Base-by-base conservation (phyloP, 2,888 invertebrate species). In the Elmis aenea region DNA sequence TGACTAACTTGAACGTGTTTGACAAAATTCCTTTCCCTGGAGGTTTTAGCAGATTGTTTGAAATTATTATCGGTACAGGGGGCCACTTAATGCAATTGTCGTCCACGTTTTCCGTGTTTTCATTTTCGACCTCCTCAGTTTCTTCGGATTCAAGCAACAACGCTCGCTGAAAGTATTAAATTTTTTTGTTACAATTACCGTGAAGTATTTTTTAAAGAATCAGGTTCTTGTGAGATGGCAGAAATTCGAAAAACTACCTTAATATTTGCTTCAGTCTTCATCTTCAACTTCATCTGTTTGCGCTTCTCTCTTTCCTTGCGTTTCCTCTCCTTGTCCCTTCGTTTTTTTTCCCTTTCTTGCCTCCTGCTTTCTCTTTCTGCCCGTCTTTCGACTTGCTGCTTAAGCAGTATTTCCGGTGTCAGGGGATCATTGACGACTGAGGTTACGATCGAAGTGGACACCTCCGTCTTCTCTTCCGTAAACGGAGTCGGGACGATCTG, bases 21-120 rank as follows among this genome's bases (percentile, higher is more conserved):
- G 70, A 67, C 21, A 79, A 63, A 40, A 79, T 79, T 30, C 79
- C 76, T 50, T 73, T 75, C 9, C 70, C 67, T 6, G 73, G 70
- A 1, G 71, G 65, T 25, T 71, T 72, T 8, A 66, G 66, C 9
- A 68, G 50, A 2, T 54, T 51, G 36, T 42, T 42, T 8, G 47
- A 40, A 4, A 57, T 44, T 3, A 55, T 35, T 13, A 56, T 31
- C 4, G 58, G 50, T n/a, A 50, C 33, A 5, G 64, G 62, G n/a
- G 66, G 62, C 64, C 64, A 64, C 33, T 56, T 56, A 14, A 44
- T 36, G 11, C 50, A 45, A 11, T 32, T 50, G 3, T 34, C 45
- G 3, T 51, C 55, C n/a, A 51, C 51, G 13, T 50, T 51, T 5
- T 46, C 43, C 9, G 38, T 33, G 21, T 50, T 46, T 4, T 47